Evolutionary conservation across 37 sponge, comb jelly and placozoan genomes (phyloP).

Genomic region (Agelas oroides): DNA sequence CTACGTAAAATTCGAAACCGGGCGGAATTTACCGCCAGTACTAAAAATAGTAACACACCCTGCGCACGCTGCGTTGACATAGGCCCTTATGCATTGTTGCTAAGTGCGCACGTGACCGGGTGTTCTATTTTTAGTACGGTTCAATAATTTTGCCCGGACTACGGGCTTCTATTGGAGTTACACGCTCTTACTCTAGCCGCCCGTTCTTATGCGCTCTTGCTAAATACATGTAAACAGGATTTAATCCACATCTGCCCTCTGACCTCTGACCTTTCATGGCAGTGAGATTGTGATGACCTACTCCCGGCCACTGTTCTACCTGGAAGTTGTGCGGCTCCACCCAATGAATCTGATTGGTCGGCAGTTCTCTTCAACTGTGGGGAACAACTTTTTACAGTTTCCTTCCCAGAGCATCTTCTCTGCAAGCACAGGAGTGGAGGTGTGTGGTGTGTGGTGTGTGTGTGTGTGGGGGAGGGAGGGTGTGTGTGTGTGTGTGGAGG

Average conservation of each 20-base stretch:
- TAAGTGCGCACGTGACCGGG: no score
- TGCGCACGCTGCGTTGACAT: no score
- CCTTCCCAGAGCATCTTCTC: constrained; percentile 26
- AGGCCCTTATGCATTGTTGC: no score
- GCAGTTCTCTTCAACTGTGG: constrained; percentile 20
- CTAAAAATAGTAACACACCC: no score
- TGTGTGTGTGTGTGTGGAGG: background rate
- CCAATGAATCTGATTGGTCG: constrained; percentile 21
- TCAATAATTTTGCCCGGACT: no score
- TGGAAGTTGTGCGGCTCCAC: constrained; percentile 39
- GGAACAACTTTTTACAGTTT: constrained; percentile 42
- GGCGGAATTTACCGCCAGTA: no score
- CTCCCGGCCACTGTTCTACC: constrained; percentile 19
- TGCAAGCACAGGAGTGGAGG: background rate
- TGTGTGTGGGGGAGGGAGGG: background rate
- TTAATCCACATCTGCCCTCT: background rate
- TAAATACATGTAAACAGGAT: background rate
- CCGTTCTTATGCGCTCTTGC: no score
- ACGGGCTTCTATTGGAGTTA: no score
- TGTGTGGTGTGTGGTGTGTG: background rate
- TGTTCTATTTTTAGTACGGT: no score
- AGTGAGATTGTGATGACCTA: background rate
- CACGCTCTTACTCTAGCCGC: no score
- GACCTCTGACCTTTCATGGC: background rate
- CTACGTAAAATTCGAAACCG: no score